Evolutionary conservation across 37 sponge, comb jelly and placozoan species (phyloP), one percentile per base, ranked within the genome.

Genomic region (Ephydatia muelleri): DNA sequence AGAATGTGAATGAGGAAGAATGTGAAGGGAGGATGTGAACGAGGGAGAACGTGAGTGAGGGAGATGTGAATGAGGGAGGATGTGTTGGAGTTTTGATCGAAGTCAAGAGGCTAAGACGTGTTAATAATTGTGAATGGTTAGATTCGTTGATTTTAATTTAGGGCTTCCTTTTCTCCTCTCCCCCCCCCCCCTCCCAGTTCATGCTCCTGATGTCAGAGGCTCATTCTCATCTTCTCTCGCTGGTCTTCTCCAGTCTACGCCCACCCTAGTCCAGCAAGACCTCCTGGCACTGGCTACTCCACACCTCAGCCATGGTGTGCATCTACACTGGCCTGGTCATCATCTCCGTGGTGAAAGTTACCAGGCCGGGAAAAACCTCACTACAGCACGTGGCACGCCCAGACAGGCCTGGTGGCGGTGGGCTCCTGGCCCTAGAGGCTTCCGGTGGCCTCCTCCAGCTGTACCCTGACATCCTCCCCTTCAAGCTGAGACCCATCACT

Each of bases 141-240:
- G 21, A 23, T 65, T 65, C 21, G 21, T 21, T 65, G 16, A 23
- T 65, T 65, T 25, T 65, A 65, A 19, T 25, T 49, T 65, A 23
- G 9, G 28, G 4, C 3, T 36, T 37, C 47, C 3, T 57, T 66
- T 65, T 79, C 39, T 65, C 49, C 25, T 21, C 35, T 65, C 35
- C 23, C 25, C 29, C 78, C 49, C 49, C 2, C 27, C 35, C 80
- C 19, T 57, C 80, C 19, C 43, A 93, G 93, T 93, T 89, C 68
- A 67, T 85, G 35, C 69, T 93, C 9, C 43, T 93, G 35, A 93
- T 93, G 93, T 70, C 87, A 1, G 93, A 93, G 70, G 85, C 93
- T n/a, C 31, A 71, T 93, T 19, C 39, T 84, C 35, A 73, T 89
- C 26, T 93, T 89, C 84, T 89, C 93, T 9, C 83, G 72, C 22